Percentiles rank a stretch among this genome's conserved stretches.
phyloP scores from a whole-genome alignment of 2,797 vertebrate species.

The Australoheros facetus region DNA sequence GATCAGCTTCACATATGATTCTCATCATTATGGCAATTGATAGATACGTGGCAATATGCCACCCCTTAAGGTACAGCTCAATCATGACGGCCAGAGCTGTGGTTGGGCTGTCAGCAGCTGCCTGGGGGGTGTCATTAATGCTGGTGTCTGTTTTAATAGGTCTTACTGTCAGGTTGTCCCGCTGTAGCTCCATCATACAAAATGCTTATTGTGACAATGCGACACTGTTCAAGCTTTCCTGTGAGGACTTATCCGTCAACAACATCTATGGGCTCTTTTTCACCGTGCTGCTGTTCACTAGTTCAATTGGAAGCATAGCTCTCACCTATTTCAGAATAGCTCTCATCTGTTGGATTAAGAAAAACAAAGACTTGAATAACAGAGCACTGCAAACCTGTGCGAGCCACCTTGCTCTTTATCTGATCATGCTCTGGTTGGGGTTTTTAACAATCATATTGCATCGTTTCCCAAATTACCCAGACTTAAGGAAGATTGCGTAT shows the following conservation, averaged over 20 bases:
- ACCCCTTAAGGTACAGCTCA: conserved; percentile 77
- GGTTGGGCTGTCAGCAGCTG: conserved; percentile 54
- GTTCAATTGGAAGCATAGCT: conserved; percentile 65
- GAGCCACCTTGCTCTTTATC: conserved; percentile 71
- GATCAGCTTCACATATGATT: conserved; percentile 83
- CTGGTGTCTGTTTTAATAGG: conserved; percentile 70
- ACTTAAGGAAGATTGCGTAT: conserved; percentile 64
- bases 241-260: conserved; percentile 69
- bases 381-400: conserved; percentile 71
- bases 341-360: conserved; percentile 65
- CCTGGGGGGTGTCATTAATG: conserved; percentile 63
- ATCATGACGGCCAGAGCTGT: conserved; percentile 76
- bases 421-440: conserved; percentile 71
- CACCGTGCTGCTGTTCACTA: conserved; percentile 66
- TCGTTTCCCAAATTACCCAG: conserved; percentile 64
- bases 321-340: conserved; percentile 72
- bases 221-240: conserved; percentile 75
- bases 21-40: conserved; percentile 86
- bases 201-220: conserved; percentile 74
- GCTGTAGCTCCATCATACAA: conserved; percentile 58
- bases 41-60: conserved; percentile 84
- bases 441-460: conserved; percentile 72
- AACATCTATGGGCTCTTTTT: conserved; percentile 75
- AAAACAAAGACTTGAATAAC: conserved; percentile 71
- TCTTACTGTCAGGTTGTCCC: conserved; percentile 63